phyloP scores from a whole-genome alignment of 2,888 invertebrate species.

The Meganola albula region DNA sequence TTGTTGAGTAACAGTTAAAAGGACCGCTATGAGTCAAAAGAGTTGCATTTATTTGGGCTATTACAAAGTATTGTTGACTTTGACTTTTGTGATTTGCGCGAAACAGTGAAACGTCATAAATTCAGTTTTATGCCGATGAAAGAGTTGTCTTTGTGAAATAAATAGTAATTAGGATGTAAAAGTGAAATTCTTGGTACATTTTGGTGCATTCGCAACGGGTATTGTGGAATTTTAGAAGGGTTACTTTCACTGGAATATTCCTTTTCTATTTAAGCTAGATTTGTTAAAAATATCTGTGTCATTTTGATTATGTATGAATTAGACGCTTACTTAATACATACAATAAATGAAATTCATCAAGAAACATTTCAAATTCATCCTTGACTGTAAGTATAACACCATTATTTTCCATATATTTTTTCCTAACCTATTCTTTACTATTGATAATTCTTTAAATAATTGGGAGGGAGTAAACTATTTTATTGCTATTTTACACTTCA shows the following conservation, averaged over 20 bases:
- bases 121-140: conserved; percentile 46
- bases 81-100: conserved; percentile 46
- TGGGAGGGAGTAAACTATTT: no score
- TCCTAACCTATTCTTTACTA: no score
- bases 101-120: conserved; percentile 59
- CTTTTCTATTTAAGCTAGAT: conserved; percentile 15
- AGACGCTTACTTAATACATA: no score
- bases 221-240: conserved; percentile 40
- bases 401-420: no score
- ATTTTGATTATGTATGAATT: no score
- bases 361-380: no score
- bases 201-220: conserved; percentile 51
- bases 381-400: no score
- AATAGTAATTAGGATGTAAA: conserved; percentile 72
- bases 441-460: no score
- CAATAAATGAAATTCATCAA: no score
- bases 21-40: conserved; percentile 63
- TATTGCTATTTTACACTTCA: no score
- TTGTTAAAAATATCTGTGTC: no score
- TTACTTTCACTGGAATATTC: conserved; percentile 62
- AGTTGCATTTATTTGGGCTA: conserved; percentile 69
- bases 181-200: conserved; percentile 62
- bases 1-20: conserved; percentile 52
- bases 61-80: conserved; percentile 37
- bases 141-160: conserved; percentile 46